phyloP scores from a whole-genome alignment of 37 sponge, comb jelly and placozoan species.

The Crambe crambe region DNA sequence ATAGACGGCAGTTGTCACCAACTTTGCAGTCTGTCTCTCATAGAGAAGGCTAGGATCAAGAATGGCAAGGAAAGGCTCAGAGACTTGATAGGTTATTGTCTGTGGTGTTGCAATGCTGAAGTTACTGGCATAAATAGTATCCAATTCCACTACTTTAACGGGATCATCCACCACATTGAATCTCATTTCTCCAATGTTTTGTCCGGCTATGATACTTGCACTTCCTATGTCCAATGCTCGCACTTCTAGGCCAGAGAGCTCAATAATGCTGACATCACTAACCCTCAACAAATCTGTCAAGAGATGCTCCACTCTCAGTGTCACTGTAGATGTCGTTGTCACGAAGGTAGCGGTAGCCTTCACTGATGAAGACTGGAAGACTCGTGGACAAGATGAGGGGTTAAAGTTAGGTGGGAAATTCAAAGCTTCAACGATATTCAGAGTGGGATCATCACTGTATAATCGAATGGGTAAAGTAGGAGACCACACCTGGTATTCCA shows the following conservation, averaged over 20 bases:
- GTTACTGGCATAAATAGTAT: constrained; percentile 14
- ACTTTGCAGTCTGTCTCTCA: constrained; percentile 30
- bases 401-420: background rate
- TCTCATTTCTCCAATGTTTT: background rate
- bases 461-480: constrained; percentile 48
- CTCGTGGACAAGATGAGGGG: constrained; percentile 10
- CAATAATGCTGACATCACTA: background rate
- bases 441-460: constrained; percentile 11
- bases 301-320: constrained; percentile 49
- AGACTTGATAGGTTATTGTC: constrained; percentile 11
- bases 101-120: background rate
- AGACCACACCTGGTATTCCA: constrained; percentile 57
- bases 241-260: constrained; percentile 10
- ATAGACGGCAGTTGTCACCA: constrained; percentile 39
- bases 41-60: constrained; percentile 25
- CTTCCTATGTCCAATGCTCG: constrained; percentile 21
- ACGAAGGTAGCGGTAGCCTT: constrained; percentile 44
- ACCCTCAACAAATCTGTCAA: constrained; percentile 15
- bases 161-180: constrained; percentile 5
- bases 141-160: constrained; percentile 28
- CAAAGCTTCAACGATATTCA: constrained; percentile 47
- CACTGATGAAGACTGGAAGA: constrained; percentile 43
- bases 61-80: constrained; percentile 39
- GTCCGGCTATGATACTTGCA: constrained; percentile 7
- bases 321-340: background rate